These are phyloP conservation scores for Trissoscelio sp. DNA, from an alignment of 2,888 invertebrate species.

Conservation along the genomic window DNA sequence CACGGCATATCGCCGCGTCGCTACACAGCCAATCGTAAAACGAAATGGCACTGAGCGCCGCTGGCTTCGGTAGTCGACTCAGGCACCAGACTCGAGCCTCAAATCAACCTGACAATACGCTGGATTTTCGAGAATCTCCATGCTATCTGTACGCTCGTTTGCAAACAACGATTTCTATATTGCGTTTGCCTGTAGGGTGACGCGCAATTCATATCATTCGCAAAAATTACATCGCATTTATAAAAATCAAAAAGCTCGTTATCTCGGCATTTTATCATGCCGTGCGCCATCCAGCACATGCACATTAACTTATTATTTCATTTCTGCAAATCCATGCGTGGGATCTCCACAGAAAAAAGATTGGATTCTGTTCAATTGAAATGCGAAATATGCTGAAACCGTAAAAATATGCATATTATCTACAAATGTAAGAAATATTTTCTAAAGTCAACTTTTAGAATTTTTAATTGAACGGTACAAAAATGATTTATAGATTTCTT, in stretches of 20 bases:
- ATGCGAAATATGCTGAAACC: neutral
- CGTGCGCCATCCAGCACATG: neutral
- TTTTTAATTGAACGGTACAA: too few species aligned
- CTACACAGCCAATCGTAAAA: slow-evolving; percentile 69
- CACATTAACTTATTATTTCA: slow-evolving; percentile 22
- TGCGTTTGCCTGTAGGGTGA: slow-evolving; percentile 10
- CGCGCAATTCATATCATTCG: slow-evolving; percentile 11
- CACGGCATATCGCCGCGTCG: slow-evolving; percentile 65
- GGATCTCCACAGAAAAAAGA: neutral
- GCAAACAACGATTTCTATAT: slow-evolving; percentile 50
- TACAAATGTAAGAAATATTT: too few species aligned
- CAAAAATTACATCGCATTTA: slow-evolving; percentile 25
- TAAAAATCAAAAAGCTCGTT: slow-evolving; percentile 32
- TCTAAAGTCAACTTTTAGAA: too few species aligned
- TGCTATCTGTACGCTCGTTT: slow-evolving; percentile 45
- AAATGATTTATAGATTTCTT: too few species aligned
- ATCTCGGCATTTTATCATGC: slow-evolving; percentile 10
- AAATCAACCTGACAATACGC: slow-evolving; percentile 67
- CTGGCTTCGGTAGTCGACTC: slow-evolving; percentile 47
- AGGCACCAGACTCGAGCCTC: slow-evolving; percentile 47
- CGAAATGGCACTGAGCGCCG: slow-evolving; percentile 58
- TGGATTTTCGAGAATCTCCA: slow-evolving; percentile 56
- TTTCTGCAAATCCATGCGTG: neutral
- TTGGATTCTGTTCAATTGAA: slow-evolving; percentile 5
- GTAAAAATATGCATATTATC: neutral